Evolutionary conservation across 2,113 vertebrate genomes (phyloP).

Genomic region (Edolisoma coerulescens): DNA sequence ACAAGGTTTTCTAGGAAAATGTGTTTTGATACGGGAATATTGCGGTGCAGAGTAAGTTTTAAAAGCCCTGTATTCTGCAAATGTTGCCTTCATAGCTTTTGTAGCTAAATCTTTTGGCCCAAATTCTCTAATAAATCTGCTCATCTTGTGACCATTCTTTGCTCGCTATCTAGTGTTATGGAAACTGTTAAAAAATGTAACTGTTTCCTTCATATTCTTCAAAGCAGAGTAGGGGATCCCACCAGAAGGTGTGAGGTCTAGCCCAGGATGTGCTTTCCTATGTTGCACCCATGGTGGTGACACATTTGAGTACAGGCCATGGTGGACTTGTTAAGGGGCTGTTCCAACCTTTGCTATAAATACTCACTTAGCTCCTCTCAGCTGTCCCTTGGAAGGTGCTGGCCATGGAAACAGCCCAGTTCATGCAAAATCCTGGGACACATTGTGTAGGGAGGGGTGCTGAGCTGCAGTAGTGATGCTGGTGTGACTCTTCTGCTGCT

Average conservation of each 20-base stretch:
- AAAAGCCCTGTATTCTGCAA: background rate
- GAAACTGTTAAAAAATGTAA: background rate
- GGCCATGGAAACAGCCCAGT: background rate
- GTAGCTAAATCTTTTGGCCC: background rate
- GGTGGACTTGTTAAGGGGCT: fast-evolving
- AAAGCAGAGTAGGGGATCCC: background rate
- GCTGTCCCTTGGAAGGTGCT: fast-evolving
- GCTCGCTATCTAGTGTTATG: background rate
- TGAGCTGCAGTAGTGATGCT: background rate
- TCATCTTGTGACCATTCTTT: background rate
- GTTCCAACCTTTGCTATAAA: background rate
- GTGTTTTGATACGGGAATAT: background rate
- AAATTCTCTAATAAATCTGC: background rate
- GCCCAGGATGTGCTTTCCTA: fast-evolving
- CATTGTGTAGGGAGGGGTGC: background rate
- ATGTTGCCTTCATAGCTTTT: background rate
- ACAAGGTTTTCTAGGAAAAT: background rate
- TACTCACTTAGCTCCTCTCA: background rate
- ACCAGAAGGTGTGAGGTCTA: background rate
- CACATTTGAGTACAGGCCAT: fast-evolving
- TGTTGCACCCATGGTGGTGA: fast-evolving
- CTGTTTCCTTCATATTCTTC: background rate
- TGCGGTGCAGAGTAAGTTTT: background rate
- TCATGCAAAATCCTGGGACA: background rate
- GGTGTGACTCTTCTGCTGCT: background rate